Evolutionary conservation across 2,888 invertebrate genomes (phyloP), one percentile per base, ranked within the genome.

Genomic region (Nomada ferruginata): DNA sequence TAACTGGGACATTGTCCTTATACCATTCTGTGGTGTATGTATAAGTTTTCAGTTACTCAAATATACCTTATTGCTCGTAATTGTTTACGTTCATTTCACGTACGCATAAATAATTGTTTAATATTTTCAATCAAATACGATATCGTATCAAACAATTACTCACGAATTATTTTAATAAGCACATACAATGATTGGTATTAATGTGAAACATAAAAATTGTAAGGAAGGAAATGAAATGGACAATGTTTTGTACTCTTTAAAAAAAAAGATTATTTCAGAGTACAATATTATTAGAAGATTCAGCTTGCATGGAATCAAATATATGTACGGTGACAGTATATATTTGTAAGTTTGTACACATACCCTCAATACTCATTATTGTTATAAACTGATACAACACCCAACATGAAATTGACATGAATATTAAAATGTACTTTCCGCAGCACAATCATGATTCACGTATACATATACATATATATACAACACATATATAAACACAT

Each of bases 291-390:
- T 79, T 68, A 77, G 77, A 82, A 79, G 55, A 76, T 71, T 74
- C 71, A 61, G 63, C 52, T 81, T 79, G 76, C 76, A 68, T 60
- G 66, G 72, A 81, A 77, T 82, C 76, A 81, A 84, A 77, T 79
- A 80, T 79, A 85, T 88, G 82, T 89, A 88, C 88, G 82, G 85
- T 87, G 86, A 84, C 77, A 85, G 73, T 82, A 82, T 88, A 85
- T 85, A 86, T 84, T 85, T 88, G 84, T 83, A 84, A 88, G 85
- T 90, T 90, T 89, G 85, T 90, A 90, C 87, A 91, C 79, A 87
- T 87, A 90, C 82, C 83, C 83, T 88, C 79, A 79, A 85, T 85
- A 83, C 83, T 88, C 79, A 79, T 85, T 85, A 83, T 90, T 82
- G 84, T 90, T 90, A 88, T 85, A 87, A 83, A 82, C 79, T 79